These are phyloP conservation scores for Drosophila pegasa DNA, from an alignment of 2,888 invertebrate species.

Conservation along the genomic window DNA sequence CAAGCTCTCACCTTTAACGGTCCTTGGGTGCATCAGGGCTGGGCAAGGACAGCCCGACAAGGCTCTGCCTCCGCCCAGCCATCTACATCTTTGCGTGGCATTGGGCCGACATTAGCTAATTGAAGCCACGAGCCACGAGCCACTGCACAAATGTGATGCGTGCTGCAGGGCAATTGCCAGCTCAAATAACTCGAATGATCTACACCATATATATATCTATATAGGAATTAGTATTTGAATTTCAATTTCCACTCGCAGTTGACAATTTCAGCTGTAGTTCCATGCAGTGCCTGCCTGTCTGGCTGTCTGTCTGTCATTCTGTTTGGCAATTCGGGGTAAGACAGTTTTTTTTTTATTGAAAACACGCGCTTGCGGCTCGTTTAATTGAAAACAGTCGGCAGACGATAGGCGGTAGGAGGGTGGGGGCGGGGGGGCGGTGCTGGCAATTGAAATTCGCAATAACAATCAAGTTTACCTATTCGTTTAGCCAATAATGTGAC, in stretches of 20 bases:
- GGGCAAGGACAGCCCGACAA: constrained; percentile 33
- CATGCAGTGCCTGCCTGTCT: constrained; percentile 50
- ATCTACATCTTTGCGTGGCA: constrained; percentile 17
- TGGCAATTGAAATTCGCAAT: constrained; percentile 60
- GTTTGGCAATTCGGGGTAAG: constrained; percentile 14
- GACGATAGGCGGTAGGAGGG: background rate
- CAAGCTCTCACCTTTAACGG: background rate
- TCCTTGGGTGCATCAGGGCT: constrained; percentile 8
- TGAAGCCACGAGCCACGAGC: constrained; percentile 15
- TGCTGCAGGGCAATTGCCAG: constrained; percentile 40
- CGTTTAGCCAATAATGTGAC: constrained; percentile 48
- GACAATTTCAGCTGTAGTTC: constrained; percentile 35
- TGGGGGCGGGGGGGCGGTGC: background rate
- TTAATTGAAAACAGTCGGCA: constrained; percentile 62
- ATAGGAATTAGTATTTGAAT: constrained; percentile 19
- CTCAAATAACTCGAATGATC: constrained; percentile 28
- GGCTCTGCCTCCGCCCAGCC: constrained; percentile 16
- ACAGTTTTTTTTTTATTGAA: constrained; percentile 60
- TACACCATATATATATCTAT: background rate
- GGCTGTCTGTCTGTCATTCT: constrained; percentile 24
- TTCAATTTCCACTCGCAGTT: constrained; percentile 43
- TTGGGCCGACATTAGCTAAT: constrained; percentile 48
- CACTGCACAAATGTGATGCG: constrained; percentile 30
- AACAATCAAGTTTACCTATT: constrained; percentile 52
- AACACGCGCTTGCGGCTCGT: constrained; percentile 65